Evolutionary conservation across 2,113 vertebrate genomes (phyloP).

Genomic region (Synodontis membranacea): DNA sequence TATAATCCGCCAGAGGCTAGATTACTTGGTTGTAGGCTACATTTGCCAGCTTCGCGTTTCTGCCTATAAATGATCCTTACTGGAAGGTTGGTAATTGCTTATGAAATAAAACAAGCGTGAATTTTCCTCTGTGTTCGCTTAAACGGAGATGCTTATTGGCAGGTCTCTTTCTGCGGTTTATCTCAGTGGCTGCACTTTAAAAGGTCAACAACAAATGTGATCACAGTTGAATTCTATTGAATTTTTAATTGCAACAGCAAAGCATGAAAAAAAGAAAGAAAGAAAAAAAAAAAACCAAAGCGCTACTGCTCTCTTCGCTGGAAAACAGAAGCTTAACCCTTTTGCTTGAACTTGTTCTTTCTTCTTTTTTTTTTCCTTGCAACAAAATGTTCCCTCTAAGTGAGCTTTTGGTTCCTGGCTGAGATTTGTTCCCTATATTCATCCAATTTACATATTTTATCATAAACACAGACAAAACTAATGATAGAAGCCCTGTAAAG

Average conservation of each 20-base stretch:
- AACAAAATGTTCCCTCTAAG: background rate
- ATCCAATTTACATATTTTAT: constrained; percentile 9
- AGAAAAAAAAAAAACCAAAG: no score
- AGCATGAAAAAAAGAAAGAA: background rate
- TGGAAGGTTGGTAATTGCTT: background rate
- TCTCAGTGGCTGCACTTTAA: background rate
- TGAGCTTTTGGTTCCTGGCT: background rate
- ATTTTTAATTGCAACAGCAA: constrained; percentile 1
- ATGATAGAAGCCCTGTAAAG: background rate
- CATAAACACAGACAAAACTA: background rate
- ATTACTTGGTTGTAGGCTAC: background rate
- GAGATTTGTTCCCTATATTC: background rate
- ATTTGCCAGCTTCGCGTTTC: background rate
- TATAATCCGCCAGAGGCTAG: background rate
- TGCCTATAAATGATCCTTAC: background rate
- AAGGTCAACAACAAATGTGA: background rate
- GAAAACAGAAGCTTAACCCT: background rate
- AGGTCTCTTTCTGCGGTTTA: background rate
- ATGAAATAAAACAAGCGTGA: background rate
- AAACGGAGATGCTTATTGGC: background rate
- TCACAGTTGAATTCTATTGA: background rate
- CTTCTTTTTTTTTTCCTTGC: background rate
- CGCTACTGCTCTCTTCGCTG: background rate
- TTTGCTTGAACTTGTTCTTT: background rate
- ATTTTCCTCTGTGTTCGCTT: background rate